Conservation (phyloP, 2,888 invertebrate species). For the Nomada ferruginata region DNA sequence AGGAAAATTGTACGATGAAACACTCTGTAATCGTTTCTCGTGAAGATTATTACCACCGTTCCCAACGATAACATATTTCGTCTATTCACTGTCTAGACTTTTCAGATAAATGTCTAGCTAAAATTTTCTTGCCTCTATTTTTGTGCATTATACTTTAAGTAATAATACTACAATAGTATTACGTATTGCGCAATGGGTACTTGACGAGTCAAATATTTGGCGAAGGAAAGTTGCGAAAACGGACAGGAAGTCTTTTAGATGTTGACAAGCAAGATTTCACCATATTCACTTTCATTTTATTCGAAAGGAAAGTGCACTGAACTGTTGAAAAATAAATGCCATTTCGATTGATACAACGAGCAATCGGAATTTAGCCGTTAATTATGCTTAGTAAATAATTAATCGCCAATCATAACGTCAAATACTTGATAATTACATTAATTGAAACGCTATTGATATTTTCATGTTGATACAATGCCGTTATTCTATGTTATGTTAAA, state of each 20-base stretch:
- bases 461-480: too few relatives aligned
- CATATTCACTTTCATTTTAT: conserved; percentile 40
- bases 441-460: too few relatives aligned
- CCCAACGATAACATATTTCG: background rate
- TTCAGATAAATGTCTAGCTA: too few relatives aligned
- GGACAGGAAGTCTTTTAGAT: conserved; percentile 14
- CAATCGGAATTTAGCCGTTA: background rate
- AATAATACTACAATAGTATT: too few relatives aligned
- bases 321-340: background rate
- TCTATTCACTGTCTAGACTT: background rate
- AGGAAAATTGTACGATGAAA: too few relatives aligned
- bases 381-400: too few relatives aligned
- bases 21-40: background rate
- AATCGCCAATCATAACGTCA: too few relatives aligned
- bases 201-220: background rate
- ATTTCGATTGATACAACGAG: background rate
- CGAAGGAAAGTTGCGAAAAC: conserved; percentile 5
- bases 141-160: too few relatives aligned
- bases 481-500: too few relatives aligned
- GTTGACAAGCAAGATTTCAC: conserved; percentile 44
- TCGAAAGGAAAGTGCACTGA: conserved; percentile 26
- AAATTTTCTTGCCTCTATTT: too few relatives aligned
- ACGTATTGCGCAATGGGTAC: too few relatives aligned
- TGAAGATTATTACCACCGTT: background rate
- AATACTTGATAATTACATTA: too few relatives aligned